Base-by-base conservation (phyloP, 2,113 vertebrate genomes). In the Chaetura pelagica region DNA sequence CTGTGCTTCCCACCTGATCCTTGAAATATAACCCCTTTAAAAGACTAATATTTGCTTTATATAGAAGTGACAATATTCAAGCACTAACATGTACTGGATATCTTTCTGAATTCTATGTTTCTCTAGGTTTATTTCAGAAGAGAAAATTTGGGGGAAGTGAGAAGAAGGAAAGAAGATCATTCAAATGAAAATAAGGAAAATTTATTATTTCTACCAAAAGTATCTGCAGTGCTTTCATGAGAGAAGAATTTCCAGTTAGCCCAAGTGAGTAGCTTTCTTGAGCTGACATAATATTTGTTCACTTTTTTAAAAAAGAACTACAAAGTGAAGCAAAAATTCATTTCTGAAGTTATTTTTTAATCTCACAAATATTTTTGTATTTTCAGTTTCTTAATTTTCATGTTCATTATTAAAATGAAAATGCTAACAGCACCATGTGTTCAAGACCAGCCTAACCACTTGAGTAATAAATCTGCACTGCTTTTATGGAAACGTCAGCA, bases 1-100 rank as follows among this genome's bases (percentile, higher is more conserved):
- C 98, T 98, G 96, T 97, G 97, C 97, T 98, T 97, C 97, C 97
- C 98, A 98, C 98, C 98, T 98, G 98, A 98, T 97, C 97, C 97
- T 98, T 95, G 98, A 98, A 98, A 98, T 94, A 86, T 40, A 92
- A 97, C 95, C 97, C 97, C 94, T 96, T 97, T 98, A 98, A 97
- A 98, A 97, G 97, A 92, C 96, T 98, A 97, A 97, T 98, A 97
- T 97, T 97, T 97, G 93, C 95, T 97, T 97, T 97, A 92, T 94
- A 95, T 94, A 96, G 85, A 97, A 96, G 88, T 92, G 88, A 97
- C 94, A 94, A 93, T 96, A 95, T 93, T 98, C 96, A 97, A 94
- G 96, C 95, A 96, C 94, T 97, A 97, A 89, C 91, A 93, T 89
- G 93, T 89, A 95, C 88, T 94, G 77, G 95, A 97, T 97, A 97